These are phyloP conservation scores for Pogoniulus pusillus DNA, from an alignment of 2,797 vertebrate species.

Conservation along the genomic window DNA sequence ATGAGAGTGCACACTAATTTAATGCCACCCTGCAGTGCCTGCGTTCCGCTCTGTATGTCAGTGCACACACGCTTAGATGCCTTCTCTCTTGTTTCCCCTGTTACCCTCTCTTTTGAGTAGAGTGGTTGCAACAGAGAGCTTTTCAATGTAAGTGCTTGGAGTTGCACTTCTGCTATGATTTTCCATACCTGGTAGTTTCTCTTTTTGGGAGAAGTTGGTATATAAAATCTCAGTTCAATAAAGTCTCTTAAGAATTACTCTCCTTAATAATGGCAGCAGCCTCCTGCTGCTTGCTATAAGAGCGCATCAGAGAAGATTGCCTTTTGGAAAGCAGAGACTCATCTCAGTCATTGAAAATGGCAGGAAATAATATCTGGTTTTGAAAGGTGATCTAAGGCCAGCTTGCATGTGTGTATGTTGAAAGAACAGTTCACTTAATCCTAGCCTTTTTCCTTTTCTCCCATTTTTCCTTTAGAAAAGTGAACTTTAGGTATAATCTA, in stretches of 20 bases:
- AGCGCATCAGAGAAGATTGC: neutral
- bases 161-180: constrained; percentile 17
- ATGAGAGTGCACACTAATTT: neutral
- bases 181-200: neutral
- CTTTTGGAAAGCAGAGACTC: neutral
- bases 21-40: neutral
- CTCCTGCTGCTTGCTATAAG: neutral
- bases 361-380: neutral
- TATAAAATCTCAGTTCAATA: neutral
- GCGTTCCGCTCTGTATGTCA: neutral
- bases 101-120: neutral
- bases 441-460: neutral
- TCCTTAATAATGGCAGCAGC: neutral
- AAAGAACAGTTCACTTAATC: neutral
- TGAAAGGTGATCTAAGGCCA: neutral
- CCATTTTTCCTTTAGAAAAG: neutral
- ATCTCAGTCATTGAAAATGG: neutral
- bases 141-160: neutral
- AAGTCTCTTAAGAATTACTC: neutral
- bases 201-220: neutral
- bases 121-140: neutral
- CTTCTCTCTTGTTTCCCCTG: neutral
- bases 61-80: accelerated
- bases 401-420: neutral
- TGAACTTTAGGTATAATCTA: neutral